phyloP scores from a whole-genome alignment of 2,113 vertebrate genomes.

The Phylloscopus trochiloides region DNA sequence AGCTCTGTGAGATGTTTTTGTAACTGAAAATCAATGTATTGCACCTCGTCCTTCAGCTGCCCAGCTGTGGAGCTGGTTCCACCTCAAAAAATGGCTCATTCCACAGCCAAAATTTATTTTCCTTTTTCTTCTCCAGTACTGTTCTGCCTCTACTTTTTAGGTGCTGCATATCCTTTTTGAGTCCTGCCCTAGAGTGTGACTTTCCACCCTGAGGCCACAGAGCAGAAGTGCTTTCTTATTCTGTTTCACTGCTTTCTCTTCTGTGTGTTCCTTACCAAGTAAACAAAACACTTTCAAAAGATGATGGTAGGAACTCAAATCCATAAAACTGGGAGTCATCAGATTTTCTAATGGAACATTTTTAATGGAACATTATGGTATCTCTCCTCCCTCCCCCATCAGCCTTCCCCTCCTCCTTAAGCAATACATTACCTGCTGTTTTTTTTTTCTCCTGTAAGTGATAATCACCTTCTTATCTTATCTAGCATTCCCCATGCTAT shows the following conservation, averaged over 20 bases:
- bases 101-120: neutral
- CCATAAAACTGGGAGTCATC: neutral
- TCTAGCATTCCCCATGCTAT: neutral
- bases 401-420: neutral
- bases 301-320: neutral
- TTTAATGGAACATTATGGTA: neutral
- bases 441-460: neutral
- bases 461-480: conserved; percentile 41
- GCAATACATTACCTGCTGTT: neutral
- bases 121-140: neutral
- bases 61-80: neutral
- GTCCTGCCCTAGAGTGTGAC: neutral
- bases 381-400: neutral
- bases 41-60: neutral
- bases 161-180: neutral
- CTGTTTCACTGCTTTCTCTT: neutral
- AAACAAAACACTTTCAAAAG: neutral
- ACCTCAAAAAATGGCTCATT: neutral
- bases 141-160: neutral
- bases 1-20: neutral
- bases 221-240: neutral
- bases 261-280: neutral
- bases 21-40: neutral
- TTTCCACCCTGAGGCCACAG: neutral
- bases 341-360: neutral